Conservation (phyloP, 2,113 vertebrate species). For the Melierax canorus region DNA sequence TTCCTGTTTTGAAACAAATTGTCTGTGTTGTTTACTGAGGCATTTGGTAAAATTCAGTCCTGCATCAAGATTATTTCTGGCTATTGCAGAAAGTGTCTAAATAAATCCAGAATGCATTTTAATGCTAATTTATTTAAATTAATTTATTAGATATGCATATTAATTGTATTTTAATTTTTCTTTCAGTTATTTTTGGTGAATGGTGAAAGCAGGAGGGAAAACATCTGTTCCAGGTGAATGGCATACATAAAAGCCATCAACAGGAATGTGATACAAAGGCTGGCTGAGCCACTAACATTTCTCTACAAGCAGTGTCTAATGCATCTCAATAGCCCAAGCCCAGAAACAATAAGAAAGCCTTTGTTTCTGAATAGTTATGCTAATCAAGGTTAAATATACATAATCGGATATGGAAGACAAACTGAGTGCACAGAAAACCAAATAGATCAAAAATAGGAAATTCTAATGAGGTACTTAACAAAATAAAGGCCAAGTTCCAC, state of each 20-base stretch:
- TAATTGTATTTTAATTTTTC: not conserved
- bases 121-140: slow-evolving; percentile 37
- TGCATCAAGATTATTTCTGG: not conserved
- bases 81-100: not conserved
- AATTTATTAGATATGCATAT: not conserved
- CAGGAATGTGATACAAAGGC: not conserved
- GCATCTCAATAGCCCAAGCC: not conserved
- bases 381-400: not conserved
- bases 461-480: not conserved
- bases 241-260: not conserved
- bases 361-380: not conserved
- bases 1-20: not conserved
- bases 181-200: not conserved
- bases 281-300: not conserved
- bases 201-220: not conserved
- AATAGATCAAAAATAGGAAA: not conserved
- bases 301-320: not conserved
- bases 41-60: not conserved
- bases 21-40: not conserved
- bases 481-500: not conserved
- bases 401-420: not conserved
- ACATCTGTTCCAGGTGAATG: slow-evolving; percentile 20
- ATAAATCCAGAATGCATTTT: slow-evolving; percentile 7
- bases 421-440: not conserved
- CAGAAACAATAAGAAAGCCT: not conserved